Base-by-base conservation (phyloP, 2,113 vertebrate genomes). In the Sminthopsis crassicaudata region DNA sequence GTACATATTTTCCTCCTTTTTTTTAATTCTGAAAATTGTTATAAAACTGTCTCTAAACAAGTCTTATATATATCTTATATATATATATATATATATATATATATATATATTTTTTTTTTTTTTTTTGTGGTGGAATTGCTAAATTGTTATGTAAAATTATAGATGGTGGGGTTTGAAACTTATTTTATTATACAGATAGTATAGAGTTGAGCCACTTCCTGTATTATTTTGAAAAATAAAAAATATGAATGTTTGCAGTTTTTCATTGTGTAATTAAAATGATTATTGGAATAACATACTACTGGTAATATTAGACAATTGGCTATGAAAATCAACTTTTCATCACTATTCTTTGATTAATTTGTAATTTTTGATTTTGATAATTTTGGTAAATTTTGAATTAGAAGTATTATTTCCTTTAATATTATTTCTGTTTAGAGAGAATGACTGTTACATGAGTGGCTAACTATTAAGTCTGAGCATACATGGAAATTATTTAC, bases 1-100 rank as follows among this genome's bases (percentile, higher is more conserved):
- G 98, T 98, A 46, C 88, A 95, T 96, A 76, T 90, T 60, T 10
- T 88, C 76, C 53, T 94, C 92, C 76, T 36, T 14, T 60, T 84
- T 24, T 26, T 42, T 92, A 94, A 11, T 42, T 22, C 1, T 60
- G 36, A 0, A 91, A 19, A 23, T 22, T 84, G 9, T 51, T 84
- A 16, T 42, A 36, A 84, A 84, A 84, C 7, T 36, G 57, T 76
- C 30, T 54, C 53, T 84, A 16, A n/a, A n/a, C 19, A 84, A 84
- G 23, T 84, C 7, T 42, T n/a, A n/a, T n/a, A n/a, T n/a, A n/a
- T n/a, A n/a, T n/a, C n/a, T n/a, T n/a, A n/a, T n/a, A n/a, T n/a
- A n/a, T n/a, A n/a, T n/a, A n/a, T n/a, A n/a, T n/a, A n/a, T n/a
- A n/a, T n/a, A n/a, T n/a, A n/a, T n/a, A n/a, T n/a, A n/a, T n/a